A percentile compares a stretch with the other conserved stretches of the same genome.
phyloP scores from a whole-genome alignment of 2,888 invertebrate genomes.

The Oligia strigilis region DNA sequence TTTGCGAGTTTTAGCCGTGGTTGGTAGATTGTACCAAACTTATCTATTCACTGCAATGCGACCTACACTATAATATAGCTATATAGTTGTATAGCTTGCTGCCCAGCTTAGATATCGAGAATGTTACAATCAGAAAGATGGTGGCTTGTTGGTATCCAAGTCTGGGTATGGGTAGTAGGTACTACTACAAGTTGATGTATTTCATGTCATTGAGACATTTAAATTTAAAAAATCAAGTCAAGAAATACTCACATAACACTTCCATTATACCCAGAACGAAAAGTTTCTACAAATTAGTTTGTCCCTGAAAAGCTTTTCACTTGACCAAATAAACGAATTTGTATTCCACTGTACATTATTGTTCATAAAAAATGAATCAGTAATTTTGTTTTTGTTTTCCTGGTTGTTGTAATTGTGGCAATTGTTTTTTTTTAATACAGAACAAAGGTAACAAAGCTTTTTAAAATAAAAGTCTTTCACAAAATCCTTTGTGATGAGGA shows the following conservation, averaged over 20 bases:
- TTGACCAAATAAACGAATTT: neutral
- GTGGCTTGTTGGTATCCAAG: neutral
- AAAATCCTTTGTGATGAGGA: neutral
- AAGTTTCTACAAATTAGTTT: neutral
- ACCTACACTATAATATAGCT: neutral
- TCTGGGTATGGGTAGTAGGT: too few relatives aligned
- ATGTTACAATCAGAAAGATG: neutral
- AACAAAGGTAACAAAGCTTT: conserved; percentile 11
- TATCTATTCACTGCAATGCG: conserved; percentile 26
- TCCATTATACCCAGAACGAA: neutral
- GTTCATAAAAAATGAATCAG: neutral
- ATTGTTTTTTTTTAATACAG: conserved; percentile 4
- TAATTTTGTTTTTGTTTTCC: conserved; percentile 7
- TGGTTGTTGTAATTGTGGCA: neutral
- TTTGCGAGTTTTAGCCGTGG: conserved; percentile 2
- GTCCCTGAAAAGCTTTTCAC: neutral
- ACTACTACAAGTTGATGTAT: neutral
- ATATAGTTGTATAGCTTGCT: neutral
- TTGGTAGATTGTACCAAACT: conserved; percentile 12
- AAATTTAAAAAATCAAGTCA: neutral
- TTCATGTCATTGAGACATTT: neutral
- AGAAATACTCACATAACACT: neutral
- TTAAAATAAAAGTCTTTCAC: neutral
- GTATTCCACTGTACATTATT: neutral
- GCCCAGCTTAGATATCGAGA: neutral